Base-by-base conservation (phyloP, 2,113 vertebrate species). In the Nesoenas mayeri region DNA sequence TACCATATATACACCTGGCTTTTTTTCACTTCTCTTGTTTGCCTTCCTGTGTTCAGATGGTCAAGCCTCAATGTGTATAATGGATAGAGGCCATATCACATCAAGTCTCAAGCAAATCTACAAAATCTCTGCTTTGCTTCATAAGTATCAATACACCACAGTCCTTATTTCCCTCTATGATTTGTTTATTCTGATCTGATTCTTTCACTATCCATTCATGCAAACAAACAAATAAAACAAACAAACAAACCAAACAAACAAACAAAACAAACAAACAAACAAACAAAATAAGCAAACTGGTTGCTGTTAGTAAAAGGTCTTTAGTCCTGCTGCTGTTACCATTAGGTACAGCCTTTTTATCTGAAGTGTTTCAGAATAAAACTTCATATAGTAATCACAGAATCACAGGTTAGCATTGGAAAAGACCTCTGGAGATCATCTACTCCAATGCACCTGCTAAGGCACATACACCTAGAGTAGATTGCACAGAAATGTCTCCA, bases 1-100 rank as follows among this genome's bases (percentile, higher is more conserved):
- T 57, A 7, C 19, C 38, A 15, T 21, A 50, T 53, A 34, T 25
- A 16, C 1, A 6, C 17, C 9, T 11, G 16, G 0, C 0, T 60
- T 24, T 50, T 71, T 79, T 78, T 21, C n/a, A 26, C 14, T 48
- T 64, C 9, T 66, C 7, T 71, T 83, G 0, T 42, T 57, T 69
- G 10, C 1, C 4, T 36, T 73, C 6, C 29, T 17, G 14, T 28
- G 17, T 58, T 66, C 32, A 44, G 16, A 25, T 78, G 8, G 22
- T 70, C 36, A 92, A 65, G 10, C 3, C 7, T 78, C 20, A 61
- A 32, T 0, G 1, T 9, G 5, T 56, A 0, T 50, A 60, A 72
- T 0, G 3, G 13, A 60, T 14, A 11, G 72, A 80, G 19, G 16
- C 3, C 7, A 16, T 38, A 53, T 31, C 25, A 48, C 15, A 48